phyloP scores from a whole-genome alignment of 2,797 vertebrate species.

The Emys orbicularis region DNA sequence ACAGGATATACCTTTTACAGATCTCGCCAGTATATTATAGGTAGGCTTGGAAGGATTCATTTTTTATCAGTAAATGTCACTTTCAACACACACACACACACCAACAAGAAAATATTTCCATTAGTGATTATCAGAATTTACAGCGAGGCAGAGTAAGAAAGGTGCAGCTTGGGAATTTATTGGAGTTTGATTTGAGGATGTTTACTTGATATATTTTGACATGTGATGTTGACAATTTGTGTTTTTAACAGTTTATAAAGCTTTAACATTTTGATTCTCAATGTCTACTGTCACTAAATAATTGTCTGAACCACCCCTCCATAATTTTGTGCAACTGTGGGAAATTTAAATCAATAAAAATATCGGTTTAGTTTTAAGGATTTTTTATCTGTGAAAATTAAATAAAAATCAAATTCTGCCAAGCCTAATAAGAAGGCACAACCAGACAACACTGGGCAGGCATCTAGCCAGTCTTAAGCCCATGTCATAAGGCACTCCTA shows the following conservation, averaged over 20 bases:
- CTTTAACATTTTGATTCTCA: background rate
- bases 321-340: background rate
- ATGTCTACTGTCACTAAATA: background rate
- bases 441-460: background rate
- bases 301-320: background rate
- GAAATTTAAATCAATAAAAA: background rate
- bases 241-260: background rate
- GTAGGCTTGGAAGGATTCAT: background rate
- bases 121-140: background rate
- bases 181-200: background rate
- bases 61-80: background rate
- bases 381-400: background rate
- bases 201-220: background rate
- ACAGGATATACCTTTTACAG: background rate
- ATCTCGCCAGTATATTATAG: rapidly evolving
- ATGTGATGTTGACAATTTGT: background rate
- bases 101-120: background rate
- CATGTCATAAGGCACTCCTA: background rate
- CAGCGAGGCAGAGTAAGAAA: background rate
- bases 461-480: background rate
- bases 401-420: background rate
- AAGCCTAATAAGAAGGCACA: background rate
- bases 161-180: background rate
- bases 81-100: background rate
- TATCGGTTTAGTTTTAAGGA: too few relatives aligned